phyloP scores from a whole-genome alignment of 2,113 vertebrate genomes.

The Scartelaos histophorus region DNA sequence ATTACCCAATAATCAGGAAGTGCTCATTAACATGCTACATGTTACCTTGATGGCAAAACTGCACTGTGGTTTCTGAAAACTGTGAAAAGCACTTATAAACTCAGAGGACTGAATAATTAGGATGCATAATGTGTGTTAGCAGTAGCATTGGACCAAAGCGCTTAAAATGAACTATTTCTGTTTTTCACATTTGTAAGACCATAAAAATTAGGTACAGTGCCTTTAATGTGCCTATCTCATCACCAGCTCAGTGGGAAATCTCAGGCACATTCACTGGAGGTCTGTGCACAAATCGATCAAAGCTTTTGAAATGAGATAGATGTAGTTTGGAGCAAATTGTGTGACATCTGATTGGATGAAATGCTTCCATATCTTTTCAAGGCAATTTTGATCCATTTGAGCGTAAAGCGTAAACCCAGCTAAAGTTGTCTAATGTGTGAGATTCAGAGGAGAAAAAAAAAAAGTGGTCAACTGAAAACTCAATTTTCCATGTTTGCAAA shows the following conservation, averaged over 20 bases:
- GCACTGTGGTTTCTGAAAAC: too few relatives aligned
- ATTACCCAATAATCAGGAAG: too few relatives aligned
- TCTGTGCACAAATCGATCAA: slow-evolving; percentile 8
- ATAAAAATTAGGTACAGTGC: too few relatives aligned
- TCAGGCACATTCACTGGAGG: not conserved
- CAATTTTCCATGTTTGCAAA: too few relatives aligned
- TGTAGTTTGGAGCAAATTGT: not conserved
- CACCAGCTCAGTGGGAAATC: not conserved
- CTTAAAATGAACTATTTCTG: not conserved
- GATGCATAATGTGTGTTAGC: too few relatives aligned
- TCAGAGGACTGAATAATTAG: too few relatives aligned
- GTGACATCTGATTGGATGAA: not conserved
- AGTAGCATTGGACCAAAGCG: too few relatives aligned
- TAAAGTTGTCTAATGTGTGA: not conserved
- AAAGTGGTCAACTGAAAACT: too few relatives aligned
- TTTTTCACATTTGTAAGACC: too few relatives aligned
- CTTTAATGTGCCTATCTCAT: slow-evolving; percentile 5
- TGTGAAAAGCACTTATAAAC: too few relatives aligned
- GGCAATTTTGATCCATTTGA: slow-evolving; percentile 1
- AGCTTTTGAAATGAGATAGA: slow-evolving; percentile 7
- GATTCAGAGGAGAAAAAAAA: not conserved
- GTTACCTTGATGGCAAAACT: too few relatives aligned
- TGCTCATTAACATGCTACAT: too few relatives aligned
- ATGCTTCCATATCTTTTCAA: slow-evolving; percentile 4
- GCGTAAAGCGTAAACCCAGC: not conserved